Evolutionary conservation across 2,113 vertebrate genomes (phyloP), one percentile per base, ranked within the genome.

Genomic region (Platichthys stellatus): DNA sequence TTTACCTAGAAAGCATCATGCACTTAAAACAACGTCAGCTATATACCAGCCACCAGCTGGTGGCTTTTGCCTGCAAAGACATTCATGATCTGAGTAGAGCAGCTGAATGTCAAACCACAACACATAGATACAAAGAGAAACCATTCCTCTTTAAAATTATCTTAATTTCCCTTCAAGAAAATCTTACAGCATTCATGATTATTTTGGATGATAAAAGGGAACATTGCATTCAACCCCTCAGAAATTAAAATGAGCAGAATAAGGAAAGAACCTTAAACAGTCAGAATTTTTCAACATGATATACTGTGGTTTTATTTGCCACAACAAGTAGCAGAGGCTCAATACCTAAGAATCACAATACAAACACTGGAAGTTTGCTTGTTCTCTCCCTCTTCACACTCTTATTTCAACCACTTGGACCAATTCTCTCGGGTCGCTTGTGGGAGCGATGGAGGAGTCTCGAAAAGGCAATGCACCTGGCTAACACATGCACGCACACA

Each of bases 401-500:
- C n/a, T 82, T 67, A 65, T 83, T 83, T 85, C 66, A 74, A 83
- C 51, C 54, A 67, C 10, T 74, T 74, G 81, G 68, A 10, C 61
- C 65, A 40, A 64, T 78, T 72, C 18, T 72, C 35, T 64, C 2
- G 4, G 65, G 54, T 89, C 68, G 76, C 31, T 69, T 66, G 17
- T 45, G 58, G 31, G 72, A 54, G 63, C 53, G 28, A 80, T 56
- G 21, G 53, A 68, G 61, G 57, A 72, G 31, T 31, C 6, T 31
- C 31, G 5, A 7, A 31, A 31, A 31, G 6, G 31, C 31, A 31
- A 49, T 35, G 31, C 67, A 71, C 64, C 79, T 62, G 62, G 57
- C 23, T 21, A 20, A 57, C 49, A n/a, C 43, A 65, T 68, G 76
- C 35, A 74, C 15, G 60, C 28, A 65, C 35, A 38, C 35, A 38